Percentiles rank a stretch among this genome's conserved stretches.
phyloP scores from a whole-genome alignment of 2,888 invertebrate genomes.

The Acanthosepion lycidas region DNA sequence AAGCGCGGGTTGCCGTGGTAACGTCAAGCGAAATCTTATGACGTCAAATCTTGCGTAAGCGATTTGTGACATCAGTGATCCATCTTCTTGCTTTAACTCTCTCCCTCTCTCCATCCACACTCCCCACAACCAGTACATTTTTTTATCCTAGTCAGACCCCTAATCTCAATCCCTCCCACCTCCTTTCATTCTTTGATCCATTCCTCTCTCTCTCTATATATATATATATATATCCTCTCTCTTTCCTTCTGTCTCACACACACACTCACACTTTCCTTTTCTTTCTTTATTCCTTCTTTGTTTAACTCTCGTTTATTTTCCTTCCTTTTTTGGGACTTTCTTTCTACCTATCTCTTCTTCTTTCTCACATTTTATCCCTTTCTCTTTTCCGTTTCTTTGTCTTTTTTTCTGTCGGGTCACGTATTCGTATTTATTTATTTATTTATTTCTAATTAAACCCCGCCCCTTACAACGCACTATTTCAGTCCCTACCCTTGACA shows the following conservation, averaged over 20 bases:
- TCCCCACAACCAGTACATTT: background rate
- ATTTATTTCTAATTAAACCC: background rate
- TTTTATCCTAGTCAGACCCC: background rate
- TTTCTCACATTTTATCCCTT: background rate
- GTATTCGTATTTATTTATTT: too few species aligned
- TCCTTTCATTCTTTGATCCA: too few species aligned
- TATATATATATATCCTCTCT: too few species aligned
- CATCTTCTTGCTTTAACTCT: background rate
- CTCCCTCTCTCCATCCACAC: background rate
- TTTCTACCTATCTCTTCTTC: background rate
- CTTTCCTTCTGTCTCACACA: too few species aligned
- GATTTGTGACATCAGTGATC: conserved; percentile 40
- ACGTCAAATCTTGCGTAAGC: conserved; percentile 46
- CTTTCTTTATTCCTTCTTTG: too few species aligned
- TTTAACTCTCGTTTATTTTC: background rate
- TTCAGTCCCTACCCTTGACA: too few species aligned
- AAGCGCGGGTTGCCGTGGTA: background rate
- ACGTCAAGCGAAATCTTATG: conserved; percentile 24
- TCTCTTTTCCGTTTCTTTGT: background rate
- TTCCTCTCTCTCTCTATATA: background rate
- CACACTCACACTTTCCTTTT: too few species aligned
- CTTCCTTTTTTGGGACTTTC: background rate
- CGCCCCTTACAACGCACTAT: too few species aligned
- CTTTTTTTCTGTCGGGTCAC: background rate
- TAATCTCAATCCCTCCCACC: background rate